These are phyloP conservation scores for Rhinatrema bivittatum DNA, from an alignment of 2,797 vertebrate genomes.

Conservation along the genomic window DNA sequence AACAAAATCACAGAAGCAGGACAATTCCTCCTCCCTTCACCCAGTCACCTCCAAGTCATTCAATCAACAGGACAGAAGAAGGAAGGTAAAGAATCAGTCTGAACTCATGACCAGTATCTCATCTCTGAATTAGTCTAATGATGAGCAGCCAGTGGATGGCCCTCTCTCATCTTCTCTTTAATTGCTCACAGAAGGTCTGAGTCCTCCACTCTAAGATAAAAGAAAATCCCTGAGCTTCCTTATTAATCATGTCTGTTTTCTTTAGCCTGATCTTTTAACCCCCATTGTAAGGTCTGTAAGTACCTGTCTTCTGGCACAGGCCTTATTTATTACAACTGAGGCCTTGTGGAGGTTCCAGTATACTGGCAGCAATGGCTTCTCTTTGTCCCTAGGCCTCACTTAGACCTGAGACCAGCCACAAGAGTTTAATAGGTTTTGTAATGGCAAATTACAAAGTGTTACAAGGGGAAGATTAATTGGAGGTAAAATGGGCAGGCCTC, in stretches of 20 bases:
- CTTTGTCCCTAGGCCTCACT: no score
- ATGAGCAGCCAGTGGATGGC: no score
- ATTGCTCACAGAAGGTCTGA: slow-evolving; percentile 62
- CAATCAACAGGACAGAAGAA: no score
- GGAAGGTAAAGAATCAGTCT: no score
- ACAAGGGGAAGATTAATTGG: slow-evolving; percentile 81
- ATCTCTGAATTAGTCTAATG: no score
- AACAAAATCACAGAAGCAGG: no score
- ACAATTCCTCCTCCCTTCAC: no score
- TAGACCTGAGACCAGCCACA: slow-evolving; percentile 53
- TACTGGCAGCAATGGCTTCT: no score
- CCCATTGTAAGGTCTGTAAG: slow-evolving; percentile 45
- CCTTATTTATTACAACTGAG: slow-evolving; percentile 59
- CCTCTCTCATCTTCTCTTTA: no score
- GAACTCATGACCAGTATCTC: no score
- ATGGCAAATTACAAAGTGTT: slow-evolving; percentile 76
- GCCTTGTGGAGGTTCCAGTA: slow-evolving; percentile 46
- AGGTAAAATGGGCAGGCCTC: slow-evolving; percentile 51
- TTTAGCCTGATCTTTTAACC: slow-evolving; percentile 67
- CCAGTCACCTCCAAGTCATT: no score
- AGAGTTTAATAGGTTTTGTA: slow-evolving; percentile 68
- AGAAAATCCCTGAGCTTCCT: slow-evolving; percentile 54
- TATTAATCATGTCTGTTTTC: slow-evolving; percentile 75
- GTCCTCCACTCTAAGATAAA: slow-evolving; percentile 62
- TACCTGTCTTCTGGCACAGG: slow-evolving; percentile 62